Conservation (phyloP, 2,888 invertebrate genomes). For the Drosophila birchii region DNA sequence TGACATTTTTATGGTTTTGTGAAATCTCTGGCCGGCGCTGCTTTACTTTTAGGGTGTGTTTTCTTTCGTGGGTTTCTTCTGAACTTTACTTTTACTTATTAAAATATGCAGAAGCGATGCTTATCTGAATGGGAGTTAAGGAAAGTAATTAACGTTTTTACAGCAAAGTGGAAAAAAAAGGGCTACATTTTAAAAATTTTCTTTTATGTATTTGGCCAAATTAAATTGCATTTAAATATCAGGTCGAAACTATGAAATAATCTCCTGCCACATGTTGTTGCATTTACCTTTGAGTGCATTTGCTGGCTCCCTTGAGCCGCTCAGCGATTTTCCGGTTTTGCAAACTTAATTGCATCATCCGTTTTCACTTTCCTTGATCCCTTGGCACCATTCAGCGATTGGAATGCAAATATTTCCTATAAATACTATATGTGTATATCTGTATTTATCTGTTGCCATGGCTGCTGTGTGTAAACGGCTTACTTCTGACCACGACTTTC, state of each 20-base stretch:
- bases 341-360: slow-evolving; percentile 48
- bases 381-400: slow-evolving; percentile 26
- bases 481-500: slow-evolving; percentile 74
- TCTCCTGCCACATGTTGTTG: background rate
- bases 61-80: slow-evolving; percentile 10
- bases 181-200: background rate
- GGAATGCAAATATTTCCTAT: slow-evolving; percentile 34
- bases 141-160: slow-evolving; percentile 21
- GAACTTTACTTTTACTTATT: slow-evolving; percentile 48
- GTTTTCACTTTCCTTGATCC: slow-evolving; percentile 62
- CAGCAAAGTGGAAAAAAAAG: background rate
- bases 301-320: background rate
- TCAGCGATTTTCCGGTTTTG: background rate
- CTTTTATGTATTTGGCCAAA: background rate
- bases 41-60: slow-evolving; percentile 33
- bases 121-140: slow-evolving; percentile 14
- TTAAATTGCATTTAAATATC: background rate
- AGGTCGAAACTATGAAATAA: background rate
- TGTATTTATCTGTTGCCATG: slow-evolving; percentile 51
- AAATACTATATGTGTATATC: slow-evolving; percentile 9
- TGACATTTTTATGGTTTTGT: slow-evolving; percentile 68
- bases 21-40: slow-evolving; percentile 55
- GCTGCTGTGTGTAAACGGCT: slow-evolving; percentile 63
- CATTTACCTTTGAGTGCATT: background rate
- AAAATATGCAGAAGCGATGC: slow-evolving; percentile 36